Evolutionary conservation across 1,140 invertebrate genomes (phyloP), one percentile per base, ranked within the genome.

Genomic region (Apis cerana): DNA sequence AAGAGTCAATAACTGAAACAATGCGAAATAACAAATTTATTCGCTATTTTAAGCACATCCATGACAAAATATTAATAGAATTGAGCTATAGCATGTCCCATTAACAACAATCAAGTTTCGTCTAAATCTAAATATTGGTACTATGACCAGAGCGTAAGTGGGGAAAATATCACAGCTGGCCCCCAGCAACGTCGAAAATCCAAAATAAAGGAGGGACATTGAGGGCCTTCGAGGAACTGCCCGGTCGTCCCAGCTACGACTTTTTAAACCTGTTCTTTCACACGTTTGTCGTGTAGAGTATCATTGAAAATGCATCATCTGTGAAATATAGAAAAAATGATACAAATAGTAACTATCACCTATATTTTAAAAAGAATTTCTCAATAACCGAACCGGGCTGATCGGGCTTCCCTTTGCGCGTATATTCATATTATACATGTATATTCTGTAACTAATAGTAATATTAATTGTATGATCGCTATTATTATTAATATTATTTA

Each of bases 101-200:
- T 82, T 65, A 77, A 86, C 71, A 77, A 86, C 75, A 72, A 85
- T 23, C 61, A 76, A 78, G 72, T 52, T 77, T 83, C 74, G 82
- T 65, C 87, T 90, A 90, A 84, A 91, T 85, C 23, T 90, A 90
- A 79, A 86, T 80, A 15, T 56, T 85, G 86, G 88, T 90, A 89
- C 86, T 81, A 80, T 77, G 86, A 91, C 83, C 88, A 89, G 87
- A 92, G 88, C 89, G 83, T 88, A 85, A 90, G 82, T 89, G 88
- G 89, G 89, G 91, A 90, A 93, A 93, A 89, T 93, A 93, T 93
- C 92, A 93, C 92, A 93, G 92, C 91, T 93, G 91, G 89, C 90
- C 91, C 91, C 89, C 91, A 86, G 86, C 75, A 91, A 91, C 88
- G 89, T 89, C 82, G 74, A 91, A 87, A 91, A 88, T 89, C 82